Evolutionary conservation across 2,113 vertebrate species (phyloP).

Genomic region (Isichthys henryi): DNA sequence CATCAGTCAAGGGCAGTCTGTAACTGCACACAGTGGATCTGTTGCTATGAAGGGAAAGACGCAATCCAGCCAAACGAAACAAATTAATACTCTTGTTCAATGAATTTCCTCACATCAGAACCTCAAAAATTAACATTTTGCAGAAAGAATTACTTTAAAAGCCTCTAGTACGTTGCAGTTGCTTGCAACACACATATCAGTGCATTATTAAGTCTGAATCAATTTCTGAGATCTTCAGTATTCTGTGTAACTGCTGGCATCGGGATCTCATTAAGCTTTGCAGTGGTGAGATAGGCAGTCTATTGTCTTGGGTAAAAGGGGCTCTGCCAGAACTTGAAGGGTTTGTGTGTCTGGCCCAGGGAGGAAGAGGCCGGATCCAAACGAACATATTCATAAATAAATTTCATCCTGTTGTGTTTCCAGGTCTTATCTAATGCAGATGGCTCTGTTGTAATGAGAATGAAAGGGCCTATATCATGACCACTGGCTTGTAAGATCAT

Average conservation of each 20-base stretch:
- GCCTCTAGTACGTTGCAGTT: not conserved
- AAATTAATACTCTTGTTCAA: not conserved
- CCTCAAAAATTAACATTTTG: not conserved
- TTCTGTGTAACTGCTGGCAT: conserved; percentile 34
- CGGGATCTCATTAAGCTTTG: conserved; percentile 35
- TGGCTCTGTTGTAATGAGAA: conserved; percentile 58
- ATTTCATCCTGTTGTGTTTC: conserved; percentile 15
- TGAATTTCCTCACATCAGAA: not conserved
- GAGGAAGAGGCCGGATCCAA: conserved; percentile 5
- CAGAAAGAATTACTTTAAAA: not conserved
- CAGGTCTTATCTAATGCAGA: conserved; percentile 55
- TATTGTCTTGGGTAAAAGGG: conserved; percentile 15
- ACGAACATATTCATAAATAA: conserved; percentile 24
- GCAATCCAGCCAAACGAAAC: not conserved
- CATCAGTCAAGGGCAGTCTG: not conserved
- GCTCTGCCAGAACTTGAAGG: not conserved
- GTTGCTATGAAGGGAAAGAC: not conserved
- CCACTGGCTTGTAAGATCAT: conserved; percentile 37
- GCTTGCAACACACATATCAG: conserved; percentile 39
- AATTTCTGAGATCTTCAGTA: conserved; percentile 29
- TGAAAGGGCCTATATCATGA: conserved; percentile 30
- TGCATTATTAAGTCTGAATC: conserved; percentile 42
- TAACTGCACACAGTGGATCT: not conserved
- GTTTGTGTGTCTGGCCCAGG: not conserved
- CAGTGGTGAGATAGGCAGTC: conserved; percentile 21